Percentiles rank a stretch among this genome's conserved stretches.
phyloP scores from a whole-genome alignment of 1,140 invertebrate species.

The Atta texana region DNA sequence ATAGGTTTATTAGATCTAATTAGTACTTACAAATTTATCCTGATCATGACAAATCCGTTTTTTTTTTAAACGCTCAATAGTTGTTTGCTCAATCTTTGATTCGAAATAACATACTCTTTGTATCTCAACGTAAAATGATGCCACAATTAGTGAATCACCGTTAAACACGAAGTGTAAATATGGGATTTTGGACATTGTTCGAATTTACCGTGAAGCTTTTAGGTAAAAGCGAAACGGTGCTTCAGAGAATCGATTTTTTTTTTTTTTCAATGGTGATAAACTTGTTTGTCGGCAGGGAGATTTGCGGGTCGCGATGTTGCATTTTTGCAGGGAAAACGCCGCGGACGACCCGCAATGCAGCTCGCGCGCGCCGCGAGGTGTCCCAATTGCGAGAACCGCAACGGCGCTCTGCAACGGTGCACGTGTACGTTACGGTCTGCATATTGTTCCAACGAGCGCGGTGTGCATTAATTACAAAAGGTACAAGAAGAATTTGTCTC shows the following conservation, averaged over 20 bases:
- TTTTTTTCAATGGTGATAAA: not conserved
- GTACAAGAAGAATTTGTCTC: not conserved
- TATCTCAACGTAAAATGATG: not conserved
- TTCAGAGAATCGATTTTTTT: not conserved
- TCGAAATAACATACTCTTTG: not conserved
- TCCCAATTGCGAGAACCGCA: constrained; percentile 61
- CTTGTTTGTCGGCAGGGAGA: not conserved
- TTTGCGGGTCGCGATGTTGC: constrained; percentile 9
- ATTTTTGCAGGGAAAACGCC: constrained; percentile 38
- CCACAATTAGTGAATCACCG: not conserved
- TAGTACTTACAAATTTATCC: not conserved
- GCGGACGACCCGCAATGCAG: constrained; percentile 68
- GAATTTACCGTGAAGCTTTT: constrained; percentile 16
- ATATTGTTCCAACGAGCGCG: constrained; percentile 46
- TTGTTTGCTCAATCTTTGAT: not conserved
- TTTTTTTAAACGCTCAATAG: not conserved
- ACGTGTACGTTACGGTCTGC: constrained; percentile 64
- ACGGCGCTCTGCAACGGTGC: constrained; percentile 21
- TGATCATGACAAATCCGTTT: not conserved
- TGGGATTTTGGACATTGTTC: not conserved
- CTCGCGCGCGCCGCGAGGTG: constrained; percentile 46
- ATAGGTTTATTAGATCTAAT: not conserved
- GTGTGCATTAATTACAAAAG: not conserved
- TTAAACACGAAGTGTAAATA: not conserved
- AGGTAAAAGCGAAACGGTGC: not conserved